Base-by-base conservation (phyloP, 1,140 invertebrate species). In the Macrosteles quadrilineatus region DNA sequence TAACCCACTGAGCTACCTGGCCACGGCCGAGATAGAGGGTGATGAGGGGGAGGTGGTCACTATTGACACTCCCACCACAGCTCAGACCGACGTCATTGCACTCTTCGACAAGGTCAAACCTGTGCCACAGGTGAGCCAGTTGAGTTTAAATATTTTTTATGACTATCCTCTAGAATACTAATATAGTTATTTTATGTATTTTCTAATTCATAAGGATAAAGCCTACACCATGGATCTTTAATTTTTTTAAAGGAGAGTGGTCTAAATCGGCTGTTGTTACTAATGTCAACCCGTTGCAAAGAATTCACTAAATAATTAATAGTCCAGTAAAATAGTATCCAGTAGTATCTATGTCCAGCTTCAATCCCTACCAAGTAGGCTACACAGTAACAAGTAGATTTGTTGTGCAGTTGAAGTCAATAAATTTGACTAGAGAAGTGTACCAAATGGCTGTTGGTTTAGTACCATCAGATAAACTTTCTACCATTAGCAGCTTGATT, bases 21-120 rank as follows among this genome's bases (percentile, higher is more conserved):
- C 88, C 25, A 86, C 85, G 9, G 90, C 89, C 0, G 89, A 90
- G 81, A 89, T 90, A 29, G 89, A 89, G 77, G 87, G 75, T 12
- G 85, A 88, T 62, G 88, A 90, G 76, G 86, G 84, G 31, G 88
- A 90, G 78, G 83, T 88, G 1, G 85, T 78, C 4, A 85, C 83
- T 29, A 87, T 90, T 23, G 89, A 91, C 71, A 87, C 87, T n/a
- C 89, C 89, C 0, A 84, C 84, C 0, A 79, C 83, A 43, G 87
- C 89, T 3, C 83, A 87, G 75, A 83, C 83, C 67, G 85, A 91
- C 78, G 78, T 91, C 14, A 79, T 84, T 69, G 83, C 85, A 70
- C 76, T 91, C 17, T 74, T 91, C 0, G 84, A 87, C 45, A 82
- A 86, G 78, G 81, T 81, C 3, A 80, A 81, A 21, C 81, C 83